These are phyloP conservation scores for Glaucopsyche alexis DNA, from an alignment of 2,888 invertebrate genomes.

Conservation along the genomic window DNA sequence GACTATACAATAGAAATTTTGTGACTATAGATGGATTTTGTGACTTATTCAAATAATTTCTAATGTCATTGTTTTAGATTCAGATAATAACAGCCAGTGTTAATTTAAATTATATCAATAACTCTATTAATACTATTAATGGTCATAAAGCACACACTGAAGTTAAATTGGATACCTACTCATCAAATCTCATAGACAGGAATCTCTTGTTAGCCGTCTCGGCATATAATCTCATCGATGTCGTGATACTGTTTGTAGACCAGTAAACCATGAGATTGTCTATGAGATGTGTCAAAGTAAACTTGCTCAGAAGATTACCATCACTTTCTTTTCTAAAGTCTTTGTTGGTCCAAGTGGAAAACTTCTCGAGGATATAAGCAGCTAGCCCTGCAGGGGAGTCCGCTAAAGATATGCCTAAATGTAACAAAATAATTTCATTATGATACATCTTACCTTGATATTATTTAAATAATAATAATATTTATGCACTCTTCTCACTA, in stretches of 20 bases:
- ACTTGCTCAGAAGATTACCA: conserved; percentile 81
- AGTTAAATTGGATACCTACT: conserved; percentile 49
- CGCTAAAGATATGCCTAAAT: conserved; percentile 83
- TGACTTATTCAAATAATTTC: too few species aligned
- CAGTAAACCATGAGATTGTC: conserved; percentile 81
- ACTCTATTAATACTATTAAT: too few species aligned
- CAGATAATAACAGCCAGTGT: too few species aligned
- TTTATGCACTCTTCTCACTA: too few species aligned
- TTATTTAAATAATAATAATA: too few species aligned
- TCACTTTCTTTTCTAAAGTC: conserved; percentile 74
- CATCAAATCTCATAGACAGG: conserved; percentile 48
- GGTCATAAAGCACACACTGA: too few species aligned
- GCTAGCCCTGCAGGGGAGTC: conserved; percentile 93
- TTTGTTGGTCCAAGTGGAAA: conserved; percentile 84
- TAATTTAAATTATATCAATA: too few species aligned
- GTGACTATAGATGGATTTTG: too few species aligned
- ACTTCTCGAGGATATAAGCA: conserved; percentile 94
- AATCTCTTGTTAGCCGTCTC: conserved; percentile 70
- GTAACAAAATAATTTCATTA: background rate
- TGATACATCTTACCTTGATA: too few species aligned
- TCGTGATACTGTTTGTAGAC: conserved; percentile 70
- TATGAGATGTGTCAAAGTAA: conserved; percentile 61
- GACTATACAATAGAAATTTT: too few species aligned
- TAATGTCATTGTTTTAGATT: too few species aligned
- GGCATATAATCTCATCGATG: conserved; percentile 79